Evolutionary conservation across 2,113 vertebrate species (phyloP).

Genomic region (Rostratula benghalensis): DNA sequence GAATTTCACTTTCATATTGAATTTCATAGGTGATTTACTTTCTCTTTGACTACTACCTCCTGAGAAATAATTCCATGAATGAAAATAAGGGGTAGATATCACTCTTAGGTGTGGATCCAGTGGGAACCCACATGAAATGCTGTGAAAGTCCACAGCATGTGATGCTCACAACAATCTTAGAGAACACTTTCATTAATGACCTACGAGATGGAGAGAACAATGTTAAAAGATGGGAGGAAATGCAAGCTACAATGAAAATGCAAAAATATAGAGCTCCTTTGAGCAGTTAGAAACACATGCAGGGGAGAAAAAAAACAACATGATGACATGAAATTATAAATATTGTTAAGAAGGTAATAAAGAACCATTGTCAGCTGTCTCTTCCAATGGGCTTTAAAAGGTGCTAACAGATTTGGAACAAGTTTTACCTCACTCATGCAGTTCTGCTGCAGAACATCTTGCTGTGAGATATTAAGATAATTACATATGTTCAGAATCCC

Average conservation of each 20-base stretch:
- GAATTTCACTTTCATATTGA: slow-evolving; percentile 50
- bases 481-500: not conserved
- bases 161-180: not conserved
- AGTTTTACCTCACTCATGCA: not conserved
- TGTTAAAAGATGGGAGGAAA: not conserved
- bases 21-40: slow-evolving; percentile 59
- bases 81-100: slow-evolving; percentile 39
- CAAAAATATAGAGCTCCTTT: not conserved
- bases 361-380: not conserved
- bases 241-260: not conserved
- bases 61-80: slow-evolving; percentile 54
- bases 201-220: not conserved
- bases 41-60: slow-evolving; percentile 37
- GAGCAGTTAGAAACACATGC: not conserved
- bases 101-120: not conserved
- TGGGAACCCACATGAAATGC: slow-evolving; percentile 11
- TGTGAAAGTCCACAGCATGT: not conserved
- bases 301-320: not conserved
- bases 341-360: not conserved
- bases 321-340: not conserved
- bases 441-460: not conserved
- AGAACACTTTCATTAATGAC: slow-evolving; percentile 6
- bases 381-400: not conserved
- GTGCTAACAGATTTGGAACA: not conserved
- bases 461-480: not conserved